A percentile compares a stretch with the other conserved stretches of the same genome.
Evolutionary conservation across 2,113 vertebrate genomes (phyloP).

Genomic region (Microcebus lehilahytsara): DNA sequence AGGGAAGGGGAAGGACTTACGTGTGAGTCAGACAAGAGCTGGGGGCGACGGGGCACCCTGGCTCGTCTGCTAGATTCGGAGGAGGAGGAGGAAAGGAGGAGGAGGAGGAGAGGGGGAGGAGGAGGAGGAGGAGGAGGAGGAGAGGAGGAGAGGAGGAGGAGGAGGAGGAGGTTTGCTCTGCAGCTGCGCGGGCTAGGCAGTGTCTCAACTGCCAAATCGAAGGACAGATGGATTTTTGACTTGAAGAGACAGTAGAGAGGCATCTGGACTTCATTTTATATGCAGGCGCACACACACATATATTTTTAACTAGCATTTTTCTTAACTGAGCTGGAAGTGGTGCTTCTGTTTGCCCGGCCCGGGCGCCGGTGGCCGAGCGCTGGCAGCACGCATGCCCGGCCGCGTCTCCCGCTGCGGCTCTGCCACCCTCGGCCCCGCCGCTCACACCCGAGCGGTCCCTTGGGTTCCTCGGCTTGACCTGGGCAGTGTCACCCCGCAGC

Average conservation of each 20-base stretch:
- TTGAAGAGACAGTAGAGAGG: constrained; percentile 41
- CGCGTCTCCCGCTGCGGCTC: background rate
- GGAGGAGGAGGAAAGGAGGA: too few relatives aligned
- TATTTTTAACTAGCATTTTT: constrained; percentile 25
- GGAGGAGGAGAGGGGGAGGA: too few relatives aligned
- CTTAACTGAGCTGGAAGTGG: constrained; percentile 13
- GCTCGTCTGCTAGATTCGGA: too few relatives aligned
- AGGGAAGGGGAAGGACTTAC: too few relatives aligned
- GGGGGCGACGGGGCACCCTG: too few relatives aligned
- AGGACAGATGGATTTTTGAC: constrained; percentile 34
- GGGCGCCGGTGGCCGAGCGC: background rate
- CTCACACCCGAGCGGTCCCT: background rate
- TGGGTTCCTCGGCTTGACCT: background rate
- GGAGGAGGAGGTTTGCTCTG: background rate
- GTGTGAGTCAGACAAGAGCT: background rate
- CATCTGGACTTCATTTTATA: constrained; percentile 14
- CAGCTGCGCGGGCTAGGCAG: background rate
- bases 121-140: too few relatives aligned
- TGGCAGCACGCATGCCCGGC: too few relatives aligned
- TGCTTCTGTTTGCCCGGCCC: background rate
- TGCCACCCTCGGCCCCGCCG: background rate
- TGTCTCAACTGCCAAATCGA: background rate
- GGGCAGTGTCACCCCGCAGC: background rate
- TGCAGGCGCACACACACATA: background rate
- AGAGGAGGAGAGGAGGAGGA: too few relatives aligned